Evolutionary conservation across 1,140 invertebrate species (phyloP), one percentile per base, ranked within the genome.

Genomic region (Belonocnema kinseyi): DNA sequence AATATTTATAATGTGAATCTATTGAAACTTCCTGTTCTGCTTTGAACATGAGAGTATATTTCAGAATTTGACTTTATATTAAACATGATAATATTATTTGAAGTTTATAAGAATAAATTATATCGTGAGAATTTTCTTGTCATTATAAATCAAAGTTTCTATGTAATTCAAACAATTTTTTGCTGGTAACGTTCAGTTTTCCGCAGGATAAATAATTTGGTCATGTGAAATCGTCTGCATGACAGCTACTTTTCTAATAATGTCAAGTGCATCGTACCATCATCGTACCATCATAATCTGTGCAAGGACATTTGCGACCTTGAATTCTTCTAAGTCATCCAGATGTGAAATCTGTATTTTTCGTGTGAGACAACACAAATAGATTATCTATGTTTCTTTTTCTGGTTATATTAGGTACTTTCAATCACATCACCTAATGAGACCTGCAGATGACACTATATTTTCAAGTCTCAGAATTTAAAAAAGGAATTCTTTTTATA

Each of bases 181-280:
- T 66, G 26, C 58, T 33, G 40, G 26, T 66, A 66, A 66, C 40
- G 13, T 12, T 66, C 58, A 33, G 58, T 40, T 66, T 66, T 66
- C 26, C 26, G 58, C 26, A 40, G 58, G 58, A 66, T 66, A 40
- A 66, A 66, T 66, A 66, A 66, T 66, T 40, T 66, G 58, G 58
- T 66, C 58, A 66, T 66, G 58, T 14, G 58, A 66, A 66, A 66
- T 66, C 21, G 58, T 40, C 58, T 16, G 16, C 26, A 66, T 66
- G 21, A 66, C 58, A 66, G 58, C 58, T 66, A 40, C 58, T 66
- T 66, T 66, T 66, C 58, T 66, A 66, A 66, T 66, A 66, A 66
- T 66, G 58, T 66, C 58, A 66, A 66, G 58, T 66, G 58, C 58
- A 66, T 66, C 58, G 40, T 66, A 40, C 58, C 58, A 66, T 66